phyloP scores from a whole-genome alignment of 2,113 vertebrate species.

The Tauraco erythrolophus region DNA sequence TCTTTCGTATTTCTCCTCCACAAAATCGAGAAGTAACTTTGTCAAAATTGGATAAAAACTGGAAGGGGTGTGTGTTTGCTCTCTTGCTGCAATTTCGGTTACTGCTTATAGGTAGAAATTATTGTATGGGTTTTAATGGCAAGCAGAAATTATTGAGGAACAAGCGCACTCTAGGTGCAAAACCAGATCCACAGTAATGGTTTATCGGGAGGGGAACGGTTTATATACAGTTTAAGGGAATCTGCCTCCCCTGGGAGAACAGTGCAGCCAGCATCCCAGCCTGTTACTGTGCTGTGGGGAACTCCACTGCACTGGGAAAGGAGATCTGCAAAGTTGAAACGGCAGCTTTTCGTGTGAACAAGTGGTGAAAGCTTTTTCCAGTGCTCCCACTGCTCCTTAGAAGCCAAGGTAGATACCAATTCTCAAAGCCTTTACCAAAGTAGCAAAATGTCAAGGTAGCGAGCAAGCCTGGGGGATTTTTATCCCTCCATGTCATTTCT shows the following conservation, averaged over 20 bases:
- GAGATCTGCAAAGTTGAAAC: not conserved
- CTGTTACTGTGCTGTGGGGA: fast-evolving
- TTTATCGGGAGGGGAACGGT: not conserved
- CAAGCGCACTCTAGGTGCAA: not conserved
- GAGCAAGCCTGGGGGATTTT: not conserved
- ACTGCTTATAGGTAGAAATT: not conserved
- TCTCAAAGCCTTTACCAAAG: not conserved
- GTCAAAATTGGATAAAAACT: not conserved
- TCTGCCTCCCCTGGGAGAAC: not conserved
- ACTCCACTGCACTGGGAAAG: not conserved
- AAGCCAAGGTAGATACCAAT: not conserved
- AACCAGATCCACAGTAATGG: not conserved
- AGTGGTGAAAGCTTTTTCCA: not conserved
- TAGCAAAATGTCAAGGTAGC: not conserved
- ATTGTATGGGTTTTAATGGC: not conserved
- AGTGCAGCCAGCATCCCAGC: not conserved
- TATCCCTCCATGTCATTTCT: not conserved
- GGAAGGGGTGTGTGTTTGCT: not conserved
- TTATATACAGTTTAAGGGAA: not conserved
- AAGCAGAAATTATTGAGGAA: not conserved
- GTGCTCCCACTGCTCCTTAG: not conserved
- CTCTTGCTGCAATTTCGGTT: not conserved
- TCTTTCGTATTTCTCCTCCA: not conserved
- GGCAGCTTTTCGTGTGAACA: not conserved
- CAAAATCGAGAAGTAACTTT: not conserved